A percentile compares a stretch with the other conserved stretches of the same genome.
phyloP scores from a whole-genome alignment of 2,797 vertebrate species.

The Micrastur ruficollis region DNA sequence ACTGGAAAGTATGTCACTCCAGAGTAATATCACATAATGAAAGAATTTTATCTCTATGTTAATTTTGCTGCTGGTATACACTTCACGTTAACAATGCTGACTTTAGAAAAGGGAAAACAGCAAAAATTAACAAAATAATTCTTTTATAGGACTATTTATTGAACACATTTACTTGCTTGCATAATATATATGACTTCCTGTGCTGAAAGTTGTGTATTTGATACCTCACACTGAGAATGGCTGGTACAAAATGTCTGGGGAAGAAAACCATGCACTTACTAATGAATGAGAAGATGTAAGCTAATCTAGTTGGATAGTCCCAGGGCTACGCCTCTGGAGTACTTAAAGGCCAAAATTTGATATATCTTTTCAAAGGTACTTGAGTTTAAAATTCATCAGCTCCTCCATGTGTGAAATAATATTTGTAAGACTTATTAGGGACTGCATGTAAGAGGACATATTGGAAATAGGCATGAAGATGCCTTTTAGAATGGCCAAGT shows the following conservation, averaged over 20 bases:
- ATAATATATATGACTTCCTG: neutral
- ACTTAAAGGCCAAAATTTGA: neutral
- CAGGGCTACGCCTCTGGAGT: neutral
- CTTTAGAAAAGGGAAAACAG: neutral
- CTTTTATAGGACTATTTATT: neutral
- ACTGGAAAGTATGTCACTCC: neutral
- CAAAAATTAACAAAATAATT: neutral
- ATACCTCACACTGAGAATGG: neutral
- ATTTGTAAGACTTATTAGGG: neutral
- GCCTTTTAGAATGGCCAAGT: neutral
- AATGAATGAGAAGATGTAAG: neutral
- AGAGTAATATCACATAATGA: neutral
- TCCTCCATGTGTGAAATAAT: neutral
- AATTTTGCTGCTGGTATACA: neutral
- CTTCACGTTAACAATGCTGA: neutral
- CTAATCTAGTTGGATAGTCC: neutral
- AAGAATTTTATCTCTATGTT: neutral
- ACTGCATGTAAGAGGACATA: neutral
- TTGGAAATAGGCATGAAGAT: neutral
- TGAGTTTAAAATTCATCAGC: neutral
- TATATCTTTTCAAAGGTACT: neutral
- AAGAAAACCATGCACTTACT: neutral
- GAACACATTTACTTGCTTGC: neutral
- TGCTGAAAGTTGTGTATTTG: neutral
- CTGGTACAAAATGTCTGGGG: neutral